Evolutionary conservation across 2,888 invertebrate species (phyloP).

Genomic region (Lasioglossum lativentre): DNA sequence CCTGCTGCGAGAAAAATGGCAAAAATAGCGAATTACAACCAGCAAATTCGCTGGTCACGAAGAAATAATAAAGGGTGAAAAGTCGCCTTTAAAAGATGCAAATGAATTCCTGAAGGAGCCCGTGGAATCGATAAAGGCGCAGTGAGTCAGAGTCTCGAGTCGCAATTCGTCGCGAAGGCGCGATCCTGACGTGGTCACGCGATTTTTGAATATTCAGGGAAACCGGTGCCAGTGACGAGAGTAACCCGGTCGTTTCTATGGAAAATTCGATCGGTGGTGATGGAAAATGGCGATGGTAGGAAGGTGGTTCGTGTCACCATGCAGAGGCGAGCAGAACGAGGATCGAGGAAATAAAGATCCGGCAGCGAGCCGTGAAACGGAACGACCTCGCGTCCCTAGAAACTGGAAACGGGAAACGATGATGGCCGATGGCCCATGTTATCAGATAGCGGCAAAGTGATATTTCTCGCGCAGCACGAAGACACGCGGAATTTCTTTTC

Average conservation of each 20-base stretch:
- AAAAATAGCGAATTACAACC: not conserved
- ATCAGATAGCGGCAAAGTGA: constrained; percentile 18
- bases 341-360: constrained; percentile 25
- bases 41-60: not conserved
- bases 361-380: constrained; percentile 25
- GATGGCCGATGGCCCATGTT: constrained; percentile 4
- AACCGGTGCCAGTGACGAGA: not conserved
- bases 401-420: constrained; percentile 20
- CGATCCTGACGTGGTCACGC: constrained; percentile 34
- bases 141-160: constrained; percentile 17
- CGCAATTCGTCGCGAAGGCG: not conserved
- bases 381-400: constrained; percentile 5
- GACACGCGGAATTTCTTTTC: not conserved
- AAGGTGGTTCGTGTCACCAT: not conserved
- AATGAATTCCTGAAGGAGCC: not conserved
- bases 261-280: not conserved
- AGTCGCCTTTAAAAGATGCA: not conserved
- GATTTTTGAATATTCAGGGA: constrained; percentile 48
- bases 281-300: not conserved
- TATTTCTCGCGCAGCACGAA: not conserved
- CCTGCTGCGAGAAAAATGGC: not conserved
- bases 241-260: constrained; percentile 2
- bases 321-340: not conserved
- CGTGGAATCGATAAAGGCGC: constrained; percentile 39
- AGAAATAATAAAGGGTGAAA: not conserved